Percentiles rank a stretch among this genome's conserved stretches.
Conservation (phyloP, 1,140 invertebrate genomes). For the Chlorops oryzae region DNA sequence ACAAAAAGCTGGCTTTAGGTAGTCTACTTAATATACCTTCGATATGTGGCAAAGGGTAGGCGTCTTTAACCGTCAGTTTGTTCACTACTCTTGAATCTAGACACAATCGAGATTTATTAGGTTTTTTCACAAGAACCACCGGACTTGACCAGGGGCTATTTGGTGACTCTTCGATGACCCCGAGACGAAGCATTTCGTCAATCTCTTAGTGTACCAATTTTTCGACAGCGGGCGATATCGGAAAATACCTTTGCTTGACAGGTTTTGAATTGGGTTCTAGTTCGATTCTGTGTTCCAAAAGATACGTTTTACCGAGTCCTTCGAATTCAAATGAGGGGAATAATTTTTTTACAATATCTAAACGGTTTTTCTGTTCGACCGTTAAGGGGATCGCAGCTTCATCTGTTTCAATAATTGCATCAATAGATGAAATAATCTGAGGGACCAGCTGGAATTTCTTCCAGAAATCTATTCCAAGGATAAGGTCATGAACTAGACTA, state of each 20-base stretch:
- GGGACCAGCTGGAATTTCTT: too few relatives aligned
- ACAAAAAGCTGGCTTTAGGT: slow-evolving; percentile 18
- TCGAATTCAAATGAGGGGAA: background rate
- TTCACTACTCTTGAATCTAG: slow-evolving; percentile 31
- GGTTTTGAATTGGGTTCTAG: background rate
- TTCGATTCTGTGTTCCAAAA: background rate
- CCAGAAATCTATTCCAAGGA: too few relatives aligned
- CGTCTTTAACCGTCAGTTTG: slow-evolving; percentile 25
- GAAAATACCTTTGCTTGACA: background rate
- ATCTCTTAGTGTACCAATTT: too few relatives aligned
- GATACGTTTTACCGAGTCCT: background rate
- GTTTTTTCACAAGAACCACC: slow-evolving; percentile 25
- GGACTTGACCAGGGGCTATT: slow-evolving; percentile 27
- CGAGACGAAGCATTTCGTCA: slow-evolving; percentile 22
- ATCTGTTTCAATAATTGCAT: too few relatives aligned
- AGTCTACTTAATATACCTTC: slow-evolving; percentile 16
- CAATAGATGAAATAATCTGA: too few relatives aligned
- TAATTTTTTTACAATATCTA: background rate
- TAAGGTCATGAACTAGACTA: too few relatives aligned
- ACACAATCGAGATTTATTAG: slow-evolving; percentile 21
- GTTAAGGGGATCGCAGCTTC: too few relatives aligned
- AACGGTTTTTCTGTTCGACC: background rate
- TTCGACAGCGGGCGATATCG: too few relatives aligned
- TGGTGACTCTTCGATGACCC: slow-evolving; percentile 18
- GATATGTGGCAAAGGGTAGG: slow-evolving; percentile 29